phyloP scores from a whole-genome alignment of 2,797 vertebrate species.

The Parambassis ranga region DNA sequence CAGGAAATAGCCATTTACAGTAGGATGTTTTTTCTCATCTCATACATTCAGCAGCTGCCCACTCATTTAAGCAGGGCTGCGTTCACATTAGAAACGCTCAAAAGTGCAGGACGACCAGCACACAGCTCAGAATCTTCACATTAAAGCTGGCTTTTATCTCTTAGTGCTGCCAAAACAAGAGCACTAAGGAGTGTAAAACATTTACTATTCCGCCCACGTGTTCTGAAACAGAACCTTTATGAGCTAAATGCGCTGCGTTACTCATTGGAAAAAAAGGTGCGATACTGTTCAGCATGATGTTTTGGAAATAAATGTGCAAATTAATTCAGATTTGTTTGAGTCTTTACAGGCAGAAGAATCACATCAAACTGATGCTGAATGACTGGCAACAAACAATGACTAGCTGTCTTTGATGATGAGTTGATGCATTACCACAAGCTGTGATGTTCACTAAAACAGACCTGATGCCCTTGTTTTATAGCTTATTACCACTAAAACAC shows the following conservation, averaged over 20 bases:
- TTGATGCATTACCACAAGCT: no score
- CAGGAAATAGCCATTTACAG: conserved; percentile 64
- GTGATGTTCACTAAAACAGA: no score
- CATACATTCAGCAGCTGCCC: conserved; percentile 20
- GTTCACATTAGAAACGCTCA: background rate
- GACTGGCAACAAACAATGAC: no score
- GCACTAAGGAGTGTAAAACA: background rate
- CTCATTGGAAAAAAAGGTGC: no score
- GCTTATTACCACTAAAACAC: no score
- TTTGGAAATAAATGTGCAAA: background rate
- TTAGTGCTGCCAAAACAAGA: background rate
- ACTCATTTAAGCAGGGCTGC: background rate
- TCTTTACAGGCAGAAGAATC: background rate
- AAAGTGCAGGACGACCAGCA: conserved; percentile 19
- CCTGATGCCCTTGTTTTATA: no score
- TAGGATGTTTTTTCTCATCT: conserved; percentile 1
- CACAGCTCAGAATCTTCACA: conserved; percentile 10
- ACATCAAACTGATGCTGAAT: background rate
- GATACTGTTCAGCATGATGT: background rate
- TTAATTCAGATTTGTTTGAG: background rate
- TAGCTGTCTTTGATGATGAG: no score
- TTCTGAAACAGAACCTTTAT: background rate
- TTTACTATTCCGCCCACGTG: conserved; percentile 15
- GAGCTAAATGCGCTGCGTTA: no score
- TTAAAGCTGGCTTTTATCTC: conserved; percentile 16